Evolutionary conservation across 2,888 invertebrate species (phyloP).

Genomic region (Volucella zonaria): DNA sequence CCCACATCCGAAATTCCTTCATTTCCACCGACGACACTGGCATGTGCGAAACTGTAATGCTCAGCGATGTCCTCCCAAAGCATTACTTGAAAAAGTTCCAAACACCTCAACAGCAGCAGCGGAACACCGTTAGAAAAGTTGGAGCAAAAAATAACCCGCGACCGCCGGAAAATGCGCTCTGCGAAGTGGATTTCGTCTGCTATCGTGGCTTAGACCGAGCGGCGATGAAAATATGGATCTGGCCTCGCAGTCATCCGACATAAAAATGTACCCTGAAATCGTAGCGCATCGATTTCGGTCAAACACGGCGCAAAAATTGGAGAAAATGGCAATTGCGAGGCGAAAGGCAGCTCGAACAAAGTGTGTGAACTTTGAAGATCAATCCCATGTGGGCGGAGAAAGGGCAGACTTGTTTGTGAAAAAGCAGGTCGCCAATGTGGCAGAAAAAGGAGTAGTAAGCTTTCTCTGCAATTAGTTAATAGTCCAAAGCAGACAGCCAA

Average conservation of each 20-base stretch:
- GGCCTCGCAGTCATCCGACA: constrained; percentile 89
- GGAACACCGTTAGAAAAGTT: constrained; percentile 45
- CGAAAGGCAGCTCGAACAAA: constrained; percentile 91
- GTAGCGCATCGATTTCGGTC: constrained; percentile 88
- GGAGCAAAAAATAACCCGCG: constrained; percentile 72
- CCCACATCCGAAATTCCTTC: constrained; percentile 96
- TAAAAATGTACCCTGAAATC: constrained; percentile 87
- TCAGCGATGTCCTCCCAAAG: constrained; percentile 90
- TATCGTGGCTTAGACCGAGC: constrained; percentile 91
- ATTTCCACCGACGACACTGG: constrained; percentile 98
- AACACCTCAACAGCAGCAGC: constrained; percentile 76
- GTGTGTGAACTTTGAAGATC: constrained; percentile 80
- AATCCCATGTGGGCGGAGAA: constrained; percentile 71
- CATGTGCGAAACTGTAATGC: constrained; percentile 95
- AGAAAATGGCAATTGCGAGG: constrained; percentile 93
- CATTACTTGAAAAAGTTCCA: constrained; percentile 84
- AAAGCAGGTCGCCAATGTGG: constrained; percentile 77
- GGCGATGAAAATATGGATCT: constrained; percentile 89
- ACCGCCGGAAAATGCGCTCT: constrained; percentile 76
- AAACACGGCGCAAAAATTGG: constrained; percentile 93
- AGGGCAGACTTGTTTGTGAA: constrained; percentile 78
- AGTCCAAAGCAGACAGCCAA: constrained; percentile 91
- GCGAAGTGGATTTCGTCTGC: constrained; percentile 84
- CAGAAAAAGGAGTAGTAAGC: constrained; percentile 84
- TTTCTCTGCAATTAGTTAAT: constrained; percentile 90